Base-by-base conservation (phyloP, 2,888 invertebrate genomes). In the Folsomia manolachei region DNA sequence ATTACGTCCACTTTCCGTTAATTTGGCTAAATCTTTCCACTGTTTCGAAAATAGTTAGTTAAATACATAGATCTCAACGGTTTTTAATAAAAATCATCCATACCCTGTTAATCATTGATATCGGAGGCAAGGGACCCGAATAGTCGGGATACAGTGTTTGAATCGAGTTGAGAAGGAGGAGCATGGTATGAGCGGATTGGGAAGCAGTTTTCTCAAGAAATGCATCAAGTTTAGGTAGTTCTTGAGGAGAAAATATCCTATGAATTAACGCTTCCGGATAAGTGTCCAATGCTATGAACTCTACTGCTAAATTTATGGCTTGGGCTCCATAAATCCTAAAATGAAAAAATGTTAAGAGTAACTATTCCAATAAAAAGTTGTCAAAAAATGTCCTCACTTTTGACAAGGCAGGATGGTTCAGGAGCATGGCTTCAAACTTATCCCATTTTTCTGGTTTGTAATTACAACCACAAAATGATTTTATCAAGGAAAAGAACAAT, bases 361-460 rank as follows among this genome's bases (percentile, higher is more conserved):
- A 51, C 9, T 51, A 9, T 51, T 51, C 18, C 18, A n/a, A n/a
- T n/a, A n/a, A n/a, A n/a, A n/a, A 63, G 24, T 39, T 27, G 19
- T 19, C 9, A 61, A 19, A n/a, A 56, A 19, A 56, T 9, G 24
- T 53, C 7, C 7, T 7, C n/a, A 83, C 84, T 0, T 81, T 83
- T 14, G 84, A 82, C 0, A 87, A 67, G 0, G 86, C 81, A 0
- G 84, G 83, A 77, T 87, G 86, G 0, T 81, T 76, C 0, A 85
- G 81, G 63, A 88, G 84, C 39, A 85, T 82, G 21, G 83, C 82
- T 60, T 83, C 82, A 27, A 91, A 82, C 19, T 80, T 81, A 0
- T 84, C 82, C 89, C 89, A 90, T 74, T 85, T 81, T 9, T 84
- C 82, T 0, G 90, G 89, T 23, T 85, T 87, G 82, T 88, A 89